These are phyloP conservation scores for Sminthurinus aureus DNA, from an alignment of 2,888 invertebrate species.

Conservation along the genomic window DNA sequence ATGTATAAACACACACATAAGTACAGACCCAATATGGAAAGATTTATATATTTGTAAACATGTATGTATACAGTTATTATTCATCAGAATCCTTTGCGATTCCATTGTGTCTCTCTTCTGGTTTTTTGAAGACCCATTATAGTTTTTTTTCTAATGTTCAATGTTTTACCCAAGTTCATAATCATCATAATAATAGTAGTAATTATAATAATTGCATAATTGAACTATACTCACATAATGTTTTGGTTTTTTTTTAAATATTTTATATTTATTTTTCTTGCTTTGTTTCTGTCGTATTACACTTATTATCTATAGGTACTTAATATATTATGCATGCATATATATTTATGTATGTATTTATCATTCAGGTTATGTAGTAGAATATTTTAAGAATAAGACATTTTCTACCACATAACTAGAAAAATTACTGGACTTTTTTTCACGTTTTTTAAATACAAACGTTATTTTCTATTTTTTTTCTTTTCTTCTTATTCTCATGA, in stretches of 20 bases:
- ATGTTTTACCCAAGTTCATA: not conserved
- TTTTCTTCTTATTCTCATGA: constrained; percentile 47
- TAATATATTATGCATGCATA: constrained; percentile 16
- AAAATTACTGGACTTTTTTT: constrained; percentile 40
- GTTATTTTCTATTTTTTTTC: constrained; percentile 42
- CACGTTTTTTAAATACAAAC: constrained; percentile 53
- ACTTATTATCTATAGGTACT: constrained; percentile 19
- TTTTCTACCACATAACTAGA: not conserved
- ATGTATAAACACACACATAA: too few species aligned
- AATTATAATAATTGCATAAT: constrained; percentile 1
- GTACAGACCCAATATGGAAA: not conserved
- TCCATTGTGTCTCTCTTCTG: too few species aligned
- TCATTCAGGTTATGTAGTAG: constrained; percentile 9
- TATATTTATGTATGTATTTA: too few species aligned
- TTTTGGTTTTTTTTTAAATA: too few species aligned
- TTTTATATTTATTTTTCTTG: not conserved
- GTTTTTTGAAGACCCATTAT: too few species aligned
- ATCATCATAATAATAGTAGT: not conserved
- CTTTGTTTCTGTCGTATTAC: constrained; percentile 22
- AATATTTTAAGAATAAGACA: too few species aligned
- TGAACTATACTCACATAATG: not conserved
- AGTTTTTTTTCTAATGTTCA: constrained; percentile 2
- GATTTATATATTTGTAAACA: too few species aligned
- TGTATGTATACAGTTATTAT: too few species aligned
- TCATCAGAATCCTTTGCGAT: too few species aligned